Percentiles rank a stretch among this genome's conserved stretches.
Evolutionary conservation across 2,888 invertebrate species (phyloP).

Genomic region (Dermolepida albohirtum): DNA sequence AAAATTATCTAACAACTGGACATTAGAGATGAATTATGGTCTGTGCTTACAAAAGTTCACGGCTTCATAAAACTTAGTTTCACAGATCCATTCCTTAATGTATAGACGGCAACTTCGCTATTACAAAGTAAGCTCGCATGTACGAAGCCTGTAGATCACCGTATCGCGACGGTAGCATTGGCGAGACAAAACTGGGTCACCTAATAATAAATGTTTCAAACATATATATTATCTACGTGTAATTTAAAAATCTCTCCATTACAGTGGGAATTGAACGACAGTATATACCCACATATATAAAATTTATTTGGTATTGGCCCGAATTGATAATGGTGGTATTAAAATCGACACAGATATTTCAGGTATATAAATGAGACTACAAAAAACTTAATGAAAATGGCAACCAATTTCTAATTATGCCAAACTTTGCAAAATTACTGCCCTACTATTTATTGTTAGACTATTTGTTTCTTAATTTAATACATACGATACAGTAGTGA

Average conservation of each 20-base stretch:
- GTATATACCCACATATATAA: conserved; percentile 25
- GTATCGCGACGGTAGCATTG: background rate
- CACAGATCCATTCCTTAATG: conserved; percentile 6
- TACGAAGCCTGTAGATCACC: conserved; percentile 14
- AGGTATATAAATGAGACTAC: too few relatives aligned
- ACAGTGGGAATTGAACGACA: background rate
- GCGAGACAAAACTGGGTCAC: conserved; percentile 1
- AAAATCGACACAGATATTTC: too few relatives aligned
- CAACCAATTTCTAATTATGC: too few relatives aligned
- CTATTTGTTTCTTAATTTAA: too few relatives aligned
- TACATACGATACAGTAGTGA: too few relatives aligned
- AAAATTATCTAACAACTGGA: conserved; percentile 28
- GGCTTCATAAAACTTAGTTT: conserved; percentile 16
- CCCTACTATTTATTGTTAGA: too few relatives aligned
- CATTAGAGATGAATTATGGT: conserved; percentile 18
- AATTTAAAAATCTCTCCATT: too few relatives aligned
- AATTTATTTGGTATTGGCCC: too few relatives aligned
- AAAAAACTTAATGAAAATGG: too few relatives aligned
- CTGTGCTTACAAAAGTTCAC: conserved; percentile 23
- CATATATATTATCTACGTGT: too few relatives aligned
- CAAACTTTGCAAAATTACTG: too few relatives aligned
- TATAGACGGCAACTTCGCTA: conserved; percentile 4
- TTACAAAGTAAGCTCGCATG: conserved; percentile 8
- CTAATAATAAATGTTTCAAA: conserved; percentile 14
- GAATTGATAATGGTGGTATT: too few relatives aligned